phyloP scores from a whole-genome alignment of 2,797 vertebrate genomes.

The Mustela erminea region DNA sequence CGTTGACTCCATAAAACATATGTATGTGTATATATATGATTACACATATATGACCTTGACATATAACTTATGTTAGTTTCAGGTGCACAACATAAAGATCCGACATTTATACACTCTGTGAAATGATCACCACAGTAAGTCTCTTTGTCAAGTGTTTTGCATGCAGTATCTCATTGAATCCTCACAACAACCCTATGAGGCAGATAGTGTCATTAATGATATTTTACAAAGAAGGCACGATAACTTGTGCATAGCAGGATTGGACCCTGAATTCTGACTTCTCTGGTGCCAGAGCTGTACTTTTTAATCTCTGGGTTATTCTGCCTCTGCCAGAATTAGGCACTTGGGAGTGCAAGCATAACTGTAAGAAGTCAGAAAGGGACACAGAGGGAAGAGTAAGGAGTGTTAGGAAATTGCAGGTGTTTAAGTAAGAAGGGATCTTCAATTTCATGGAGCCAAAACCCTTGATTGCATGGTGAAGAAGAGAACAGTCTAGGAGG shows the following conservation, averaged over 20 bases:
- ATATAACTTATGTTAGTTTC: background rate
- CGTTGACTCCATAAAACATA: background rate
- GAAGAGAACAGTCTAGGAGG: background rate
- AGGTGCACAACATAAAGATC: background rate
- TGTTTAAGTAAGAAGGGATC: conserved; percentile 12
- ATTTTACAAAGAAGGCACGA: background rate
- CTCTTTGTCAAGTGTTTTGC: background rate
- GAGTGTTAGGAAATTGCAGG: background rate
- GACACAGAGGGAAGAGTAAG: background rate
- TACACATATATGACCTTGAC: background rate
- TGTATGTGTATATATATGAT: background rate
- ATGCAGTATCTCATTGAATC: background rate
- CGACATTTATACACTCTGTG: background rate
- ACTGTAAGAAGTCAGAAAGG: background rate
- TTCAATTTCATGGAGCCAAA: background rate
- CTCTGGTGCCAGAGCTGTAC: background rate
- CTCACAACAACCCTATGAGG: background rate
- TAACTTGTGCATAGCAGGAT: background rate
- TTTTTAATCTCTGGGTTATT: background rate
- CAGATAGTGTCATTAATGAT: background rate
- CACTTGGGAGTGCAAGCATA: background rate
- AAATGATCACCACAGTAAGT: background rate
- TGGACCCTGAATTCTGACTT: background rate
- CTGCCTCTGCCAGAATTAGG: background rate
- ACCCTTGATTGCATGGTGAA: background rate